Conservation (phyloP, 1,140 invertebrate species). For the Eueides isabella region DNA sequence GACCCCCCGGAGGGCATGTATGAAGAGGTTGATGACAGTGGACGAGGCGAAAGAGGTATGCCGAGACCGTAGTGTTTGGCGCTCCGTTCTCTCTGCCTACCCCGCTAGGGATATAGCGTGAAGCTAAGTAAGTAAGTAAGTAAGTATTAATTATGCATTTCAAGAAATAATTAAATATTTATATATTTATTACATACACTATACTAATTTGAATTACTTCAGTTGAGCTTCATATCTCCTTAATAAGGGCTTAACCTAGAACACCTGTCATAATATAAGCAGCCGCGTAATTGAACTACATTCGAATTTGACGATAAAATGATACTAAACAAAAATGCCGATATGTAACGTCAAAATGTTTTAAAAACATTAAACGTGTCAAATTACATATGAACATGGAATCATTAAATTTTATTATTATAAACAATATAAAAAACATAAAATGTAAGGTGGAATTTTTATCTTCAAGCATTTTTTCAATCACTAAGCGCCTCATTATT, state of each 20-base stretch:
- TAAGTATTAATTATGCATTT: no score
- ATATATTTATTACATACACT: no score
- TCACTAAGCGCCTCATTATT: no score
- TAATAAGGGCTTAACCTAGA: slow-evolving; percentile 6
- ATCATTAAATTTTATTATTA: not conserved
- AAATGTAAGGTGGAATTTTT: not conserved
- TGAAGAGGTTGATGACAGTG: no score
- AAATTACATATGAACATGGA: not conserved
- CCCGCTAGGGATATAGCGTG: no score
- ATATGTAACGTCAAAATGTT: no score
- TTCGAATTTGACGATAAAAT: not conserved
- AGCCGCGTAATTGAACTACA: not conserved
- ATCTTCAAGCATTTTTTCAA: no score
- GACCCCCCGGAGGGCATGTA: no score
- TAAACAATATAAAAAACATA: not conserved
- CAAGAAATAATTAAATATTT: not conserved
- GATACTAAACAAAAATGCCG: not conserved
- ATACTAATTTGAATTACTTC: not conserved
- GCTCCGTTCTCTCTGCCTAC: no score
- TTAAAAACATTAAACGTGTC: not conserved
- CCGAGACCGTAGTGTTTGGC: no score
- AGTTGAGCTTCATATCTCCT: not conserved
- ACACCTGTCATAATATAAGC: not conserved
- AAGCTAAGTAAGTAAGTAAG: no score
- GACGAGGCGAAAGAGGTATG: no score